Conservation (phyloP, 2,113 vertebrate species). For the Hippotragus niger region DNA sequence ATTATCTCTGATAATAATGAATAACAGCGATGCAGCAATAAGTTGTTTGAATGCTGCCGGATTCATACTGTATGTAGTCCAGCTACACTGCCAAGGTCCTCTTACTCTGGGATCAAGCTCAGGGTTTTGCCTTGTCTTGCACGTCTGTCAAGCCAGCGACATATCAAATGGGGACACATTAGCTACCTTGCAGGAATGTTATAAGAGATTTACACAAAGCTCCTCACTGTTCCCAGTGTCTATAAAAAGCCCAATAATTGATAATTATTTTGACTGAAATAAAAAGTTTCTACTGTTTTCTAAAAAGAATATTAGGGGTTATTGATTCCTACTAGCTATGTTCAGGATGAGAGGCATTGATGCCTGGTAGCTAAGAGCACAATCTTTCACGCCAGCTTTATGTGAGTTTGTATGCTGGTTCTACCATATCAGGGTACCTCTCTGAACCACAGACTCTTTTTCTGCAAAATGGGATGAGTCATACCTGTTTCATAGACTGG, state of each 20-base stretch:
- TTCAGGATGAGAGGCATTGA: background rate
- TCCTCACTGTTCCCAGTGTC: background rate
- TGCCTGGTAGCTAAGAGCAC: background rate
- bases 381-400: background rate
- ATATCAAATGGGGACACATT: background rate
- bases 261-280: background rate
- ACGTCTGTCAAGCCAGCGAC: background rate
- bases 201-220: background rate
- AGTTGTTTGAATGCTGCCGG: background rate
- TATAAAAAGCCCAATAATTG: background rate
- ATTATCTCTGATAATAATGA: constrained; percentile 12
- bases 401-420: background rate
- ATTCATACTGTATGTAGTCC: background rate
- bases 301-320: background rate
- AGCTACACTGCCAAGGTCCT: background rate
- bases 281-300: background rate
- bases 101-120: background rate
- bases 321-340: background rate
- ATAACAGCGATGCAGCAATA: background rate
- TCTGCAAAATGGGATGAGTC: background rate
- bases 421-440: background rate
- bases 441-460: background rate
- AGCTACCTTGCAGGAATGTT: background rate
- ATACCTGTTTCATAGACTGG: background rate
- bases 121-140: background rate